phyloP scores from a whole-genome alignment of 2,797 vertebrate species.

The Odontamblyopus rebecca region DNA sequence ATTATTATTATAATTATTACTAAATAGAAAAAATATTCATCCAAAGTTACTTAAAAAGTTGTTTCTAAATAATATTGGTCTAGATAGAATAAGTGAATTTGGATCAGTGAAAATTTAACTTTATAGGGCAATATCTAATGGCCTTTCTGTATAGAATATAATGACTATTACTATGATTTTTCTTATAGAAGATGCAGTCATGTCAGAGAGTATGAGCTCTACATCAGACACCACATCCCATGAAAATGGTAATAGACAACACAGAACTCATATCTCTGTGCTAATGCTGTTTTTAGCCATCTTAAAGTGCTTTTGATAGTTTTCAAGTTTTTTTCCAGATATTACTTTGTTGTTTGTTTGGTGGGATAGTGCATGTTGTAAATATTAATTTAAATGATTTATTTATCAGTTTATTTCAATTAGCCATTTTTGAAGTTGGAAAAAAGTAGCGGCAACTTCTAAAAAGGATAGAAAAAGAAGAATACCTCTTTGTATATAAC shows the following conservation, averaged over 20 bases:
- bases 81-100: background rate
- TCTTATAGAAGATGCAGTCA: slow-evolving; percentile 75
- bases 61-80: background rate
- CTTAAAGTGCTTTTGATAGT: no score
- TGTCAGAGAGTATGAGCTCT: slow-evolving; percentile 80
- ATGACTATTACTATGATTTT: slow-evolving; percentile 8
- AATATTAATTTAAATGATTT: no score
- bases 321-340: no score
- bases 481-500: no score
- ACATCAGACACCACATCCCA: slow-evolving; percentile 80
- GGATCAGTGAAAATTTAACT: background rate
- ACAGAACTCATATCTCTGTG: background rate
- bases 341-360: no score
- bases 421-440: no score
- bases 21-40: background rate
- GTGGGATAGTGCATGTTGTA: no score
- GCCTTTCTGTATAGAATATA: background rate
- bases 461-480: no score
- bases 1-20: background rate
- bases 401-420: no score
- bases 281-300: background rate
- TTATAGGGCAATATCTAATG: no score
- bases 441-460: no score
- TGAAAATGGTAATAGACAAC: slow-evolving; percentile 68
- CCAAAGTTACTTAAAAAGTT: background rate